Conservation (phyloP, 2,888 invertebrate genomes). For the Tetragonula carbonaria region DNA sequence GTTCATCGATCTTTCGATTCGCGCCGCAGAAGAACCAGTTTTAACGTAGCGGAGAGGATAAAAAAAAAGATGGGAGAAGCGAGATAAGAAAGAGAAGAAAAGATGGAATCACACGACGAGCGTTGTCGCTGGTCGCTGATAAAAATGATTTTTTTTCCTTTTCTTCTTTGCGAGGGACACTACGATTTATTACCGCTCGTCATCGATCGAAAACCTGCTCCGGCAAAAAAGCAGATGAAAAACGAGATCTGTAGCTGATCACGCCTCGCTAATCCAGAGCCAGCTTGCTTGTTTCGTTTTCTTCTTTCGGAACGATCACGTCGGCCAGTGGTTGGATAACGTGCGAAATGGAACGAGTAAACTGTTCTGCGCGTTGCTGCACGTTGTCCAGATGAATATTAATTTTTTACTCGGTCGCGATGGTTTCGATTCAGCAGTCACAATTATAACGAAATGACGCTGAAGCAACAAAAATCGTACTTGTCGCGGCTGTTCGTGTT, state of each 20-base stretch:
- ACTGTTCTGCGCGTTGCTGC: conserved; percentile 20
- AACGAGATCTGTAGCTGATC: conserved; percentile 57
- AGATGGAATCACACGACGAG: not conserved
- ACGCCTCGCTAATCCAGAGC: conserved; percentile 38
- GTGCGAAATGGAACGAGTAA: conserved; percentile 32
- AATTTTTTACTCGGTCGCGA: conserved; percentile 28
- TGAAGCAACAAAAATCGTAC: not conserved
- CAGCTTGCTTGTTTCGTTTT: conserved; percentile 38
- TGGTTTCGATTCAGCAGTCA: not conserved
- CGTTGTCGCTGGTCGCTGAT: conserved; percentile 34
- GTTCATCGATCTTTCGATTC: conserved; percentile 42
- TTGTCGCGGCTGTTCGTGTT: not conserved
- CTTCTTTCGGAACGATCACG: conserved; percentile 31
- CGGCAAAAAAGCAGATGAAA: conserved; percentile 34
- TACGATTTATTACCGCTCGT: conserved; percentile 60
- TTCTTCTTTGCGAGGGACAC: conserved; percentile 34
- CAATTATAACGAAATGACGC: conserved; percentile 6
- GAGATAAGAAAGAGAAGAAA: conserved; percentile 13
- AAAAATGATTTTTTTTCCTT: conserved; percentile 33
- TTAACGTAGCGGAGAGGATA: not conserved
- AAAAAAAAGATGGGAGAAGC: not conserved
- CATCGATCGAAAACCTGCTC: conserved; percentile 56
- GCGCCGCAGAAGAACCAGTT: conserved; percentile 58
- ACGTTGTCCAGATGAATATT: conserved; percentile 38
- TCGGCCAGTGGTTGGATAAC: conserved; percentile 10